phyloP scores from a whole-genome alignment of 2,113 vertebrate species.

The Talpa occidentalis region DNA sequence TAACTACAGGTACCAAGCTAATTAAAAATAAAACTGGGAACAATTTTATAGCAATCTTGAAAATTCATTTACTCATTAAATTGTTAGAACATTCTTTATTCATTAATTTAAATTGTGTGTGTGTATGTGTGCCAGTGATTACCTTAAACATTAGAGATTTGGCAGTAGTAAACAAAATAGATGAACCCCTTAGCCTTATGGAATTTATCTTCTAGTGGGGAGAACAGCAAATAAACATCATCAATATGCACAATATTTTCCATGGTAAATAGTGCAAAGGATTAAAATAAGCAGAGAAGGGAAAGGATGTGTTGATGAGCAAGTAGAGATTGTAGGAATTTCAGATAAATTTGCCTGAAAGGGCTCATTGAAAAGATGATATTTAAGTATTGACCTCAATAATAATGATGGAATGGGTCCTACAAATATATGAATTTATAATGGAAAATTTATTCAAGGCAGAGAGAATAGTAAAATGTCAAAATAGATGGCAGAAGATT shows the following conservation, averaged over 20 bases:
- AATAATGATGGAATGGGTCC: not conserved
- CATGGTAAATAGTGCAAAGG: not conserved
- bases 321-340: not conserved
- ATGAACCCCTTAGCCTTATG: not conserved
- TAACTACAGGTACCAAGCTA: not conserved
- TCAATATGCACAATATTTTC: not conserved
- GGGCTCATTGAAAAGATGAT: not conserved
- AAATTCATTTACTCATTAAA: not conserved
- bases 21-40: not conserved
- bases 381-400: not conserved
- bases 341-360: slow-evolving; percentile 1
- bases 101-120: not conserved
- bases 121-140: not conserved
- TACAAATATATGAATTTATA: not conserved
- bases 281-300: not conserved
- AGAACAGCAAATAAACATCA: not conserved
- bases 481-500: not conserved
- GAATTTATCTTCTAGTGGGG: not conserved
- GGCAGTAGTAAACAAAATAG: not conserved
- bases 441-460: not conserved
- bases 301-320: not conserved
- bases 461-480: not conserved
- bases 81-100: not conserved
- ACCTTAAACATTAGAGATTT: not conserved
- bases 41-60: not conserved